Evolutionary conservation across 2,113 vertebrate genomes (phyloP), one percentile per base, ranked within the genome.

Genomic region (Menidia beryllina): DNA sequence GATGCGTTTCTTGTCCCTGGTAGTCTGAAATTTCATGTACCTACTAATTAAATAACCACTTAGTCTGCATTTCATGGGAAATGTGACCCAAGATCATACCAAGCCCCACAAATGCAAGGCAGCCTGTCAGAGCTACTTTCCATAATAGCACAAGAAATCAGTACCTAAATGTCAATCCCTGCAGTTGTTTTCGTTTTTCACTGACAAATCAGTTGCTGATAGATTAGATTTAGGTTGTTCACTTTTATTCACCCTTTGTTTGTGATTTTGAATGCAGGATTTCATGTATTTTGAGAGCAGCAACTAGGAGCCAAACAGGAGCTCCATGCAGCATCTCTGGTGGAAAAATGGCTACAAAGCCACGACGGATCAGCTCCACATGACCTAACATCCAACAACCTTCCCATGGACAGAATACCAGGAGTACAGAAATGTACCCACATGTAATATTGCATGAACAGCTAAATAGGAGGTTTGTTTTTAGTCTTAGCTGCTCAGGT

Each of bases 201-300:
- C 7, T 8, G 30, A 45, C 17, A 45, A 19, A 45, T 45, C 17
- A 45, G 17, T n/a, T 4, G 47, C 27, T 69, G n/a, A 66, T 41
- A 24, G 21, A 52, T 63, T 71, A 36, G 0, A 60, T 12, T 23
- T 34, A 62, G 7, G 17, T 43, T 20, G 57, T 58, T 7, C 51
- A 14, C 23, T 10, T 47, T 23, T 39, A 15, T 13, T 20, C 56
- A 55, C 7, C 6, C 45, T 41, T 59, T 38, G 17, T 26, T 41
- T 36, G 27, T 55, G 21, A 43, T 49, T 56, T 27, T 63, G 6
- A 71, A 27, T 81, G 21, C 84, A 97, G 96, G 95, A 97, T 86
- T 98, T 95, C 87, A 97, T 97, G 96, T 96, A 94, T 91, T 97
- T 97, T 86, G 96, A 97, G 84, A 41, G 78, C 3, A 86, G 84